Evolutionary conservation across 2,888 invertebrate genomes (phyloP).

Genomic region (Thymelicus acteon): DNA sequence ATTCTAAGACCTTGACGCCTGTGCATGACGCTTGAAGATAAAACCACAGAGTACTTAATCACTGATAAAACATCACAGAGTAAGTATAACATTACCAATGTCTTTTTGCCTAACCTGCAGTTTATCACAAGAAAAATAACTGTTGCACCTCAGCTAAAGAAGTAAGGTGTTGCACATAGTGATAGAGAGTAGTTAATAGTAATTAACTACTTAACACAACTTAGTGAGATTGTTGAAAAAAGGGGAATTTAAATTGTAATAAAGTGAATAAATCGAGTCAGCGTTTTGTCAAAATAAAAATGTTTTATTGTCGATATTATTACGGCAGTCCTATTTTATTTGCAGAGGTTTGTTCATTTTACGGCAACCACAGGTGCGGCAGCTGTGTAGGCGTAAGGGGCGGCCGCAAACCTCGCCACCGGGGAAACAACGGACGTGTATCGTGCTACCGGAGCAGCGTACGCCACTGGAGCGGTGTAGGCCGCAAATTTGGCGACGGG

Average conservation of each 20-base stretch:
- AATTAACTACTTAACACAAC: too few species aligned
- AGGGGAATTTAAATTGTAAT: too few species aligned
- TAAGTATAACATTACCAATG: background rate
- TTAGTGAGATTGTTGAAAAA: too few species aligned
- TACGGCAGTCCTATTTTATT: constrained; percentile 35
- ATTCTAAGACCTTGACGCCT: constrained; percentile 2
- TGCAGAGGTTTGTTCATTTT: constrained; percentile 46
- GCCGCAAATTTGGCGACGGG: constrained; percentile 48
- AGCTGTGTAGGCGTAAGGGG: constrained; percentile 53
- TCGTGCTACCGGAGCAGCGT: constrained; percentile 57
- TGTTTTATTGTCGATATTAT: constrained; percentile 53
- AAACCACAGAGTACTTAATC: constrained; percentile 14
- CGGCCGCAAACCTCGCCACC: constrained; percentile 45
- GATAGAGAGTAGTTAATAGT: too few species aligned
- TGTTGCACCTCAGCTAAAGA: too few species aligned
- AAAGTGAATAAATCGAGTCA: background rate
- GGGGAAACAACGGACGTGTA: constrained; percentile 46
- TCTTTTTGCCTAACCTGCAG: background rate
- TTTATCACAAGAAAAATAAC: too few species aligned
- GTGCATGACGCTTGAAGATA: constrained; percentile 11
- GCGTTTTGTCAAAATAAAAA: constrained; percentile 49
- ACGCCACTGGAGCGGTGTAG: constrained; percentile 54
- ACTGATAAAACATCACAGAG: too few species aligned
- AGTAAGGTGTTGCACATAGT: too few species aligned
- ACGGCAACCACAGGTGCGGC: constrained; percentile 63